phyloP scores from a whole-genome alignment of 2,113 vertebrate species.

The Amazona guildingii region DNA sequence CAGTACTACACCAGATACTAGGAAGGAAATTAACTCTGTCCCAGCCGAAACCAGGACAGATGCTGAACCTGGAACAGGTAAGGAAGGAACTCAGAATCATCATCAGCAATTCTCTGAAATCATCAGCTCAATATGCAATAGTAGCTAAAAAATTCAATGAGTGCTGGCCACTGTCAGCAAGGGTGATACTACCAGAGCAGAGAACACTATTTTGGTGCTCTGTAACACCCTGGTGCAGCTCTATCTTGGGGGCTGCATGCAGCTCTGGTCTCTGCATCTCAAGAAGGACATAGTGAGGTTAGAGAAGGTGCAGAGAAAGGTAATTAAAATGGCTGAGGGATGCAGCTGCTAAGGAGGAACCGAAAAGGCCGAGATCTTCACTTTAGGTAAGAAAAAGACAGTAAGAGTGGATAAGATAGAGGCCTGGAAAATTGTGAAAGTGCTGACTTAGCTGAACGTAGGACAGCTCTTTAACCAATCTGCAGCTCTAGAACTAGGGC shows the following conservation, averaged over 20 bases:
- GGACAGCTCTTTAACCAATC: background rate
- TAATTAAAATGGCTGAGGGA: background rate
- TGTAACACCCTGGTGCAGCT: rapidly evolving
- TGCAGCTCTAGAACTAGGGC: background rate
- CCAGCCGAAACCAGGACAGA: background rate
- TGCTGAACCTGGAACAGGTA: background rate
- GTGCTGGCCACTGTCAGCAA: background rate
- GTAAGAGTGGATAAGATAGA: background rate
- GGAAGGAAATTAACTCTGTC: background rate
- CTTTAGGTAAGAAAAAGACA: background rate
- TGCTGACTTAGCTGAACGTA: background rate
- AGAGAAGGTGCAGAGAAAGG: background rate
- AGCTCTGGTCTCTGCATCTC: background rate
- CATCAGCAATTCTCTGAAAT: background rate
- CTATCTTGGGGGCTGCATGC: rapidly evolving
- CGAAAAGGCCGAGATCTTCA: background rate
- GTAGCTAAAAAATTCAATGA: background rate
- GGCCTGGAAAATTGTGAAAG: background rate
- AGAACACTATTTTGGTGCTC: background rate
- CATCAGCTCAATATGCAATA: background rate
- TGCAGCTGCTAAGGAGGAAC: background rate
- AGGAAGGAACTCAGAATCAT: background rate
- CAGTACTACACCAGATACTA: background rate
- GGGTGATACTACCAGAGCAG: background rate
- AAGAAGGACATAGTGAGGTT: background rate